Percentiles rank a stretch among this genome's conserved stretches.
Evolutionary conservation across 2,888 invertebrate genomes (phyloP).

Genomic region (Priapulus caudatus): DNA sequence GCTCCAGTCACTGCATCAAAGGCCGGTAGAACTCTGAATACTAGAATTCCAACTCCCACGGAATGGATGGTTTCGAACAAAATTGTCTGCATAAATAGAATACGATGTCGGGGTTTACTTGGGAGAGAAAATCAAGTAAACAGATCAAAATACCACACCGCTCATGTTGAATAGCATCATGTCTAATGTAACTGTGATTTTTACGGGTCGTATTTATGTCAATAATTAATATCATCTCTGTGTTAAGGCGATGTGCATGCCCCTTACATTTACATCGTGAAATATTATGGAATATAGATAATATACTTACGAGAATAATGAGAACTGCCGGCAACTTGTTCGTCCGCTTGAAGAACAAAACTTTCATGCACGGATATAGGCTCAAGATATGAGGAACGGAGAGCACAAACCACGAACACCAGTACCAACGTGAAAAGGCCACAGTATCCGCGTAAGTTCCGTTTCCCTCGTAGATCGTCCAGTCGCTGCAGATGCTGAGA

Average conservation of each 20-base stretch:
- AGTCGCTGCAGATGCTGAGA: background rate
- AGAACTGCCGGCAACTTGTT: background rate
- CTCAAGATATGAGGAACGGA: background rate
- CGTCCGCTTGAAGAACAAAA: background rate
- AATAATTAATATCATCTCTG: too few species aligned
- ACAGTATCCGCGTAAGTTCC: background rate
- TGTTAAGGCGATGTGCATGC: too few species aligned
- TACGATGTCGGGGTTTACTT: too few species aligned
- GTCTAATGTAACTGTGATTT: too few species aligned
- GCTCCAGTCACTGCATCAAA: slow-evolving; percentile 87
- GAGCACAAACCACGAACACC: background rate
- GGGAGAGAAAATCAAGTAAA: too few species aligned
- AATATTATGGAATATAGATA: too few species aligned
- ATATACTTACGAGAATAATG: background rate
- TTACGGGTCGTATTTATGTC: too few species aligned
- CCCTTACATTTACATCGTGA: too few species aligned
- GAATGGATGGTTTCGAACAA: slow-evolving; percentile 78
- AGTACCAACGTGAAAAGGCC: background rate
- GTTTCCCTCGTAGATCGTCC: background rate
- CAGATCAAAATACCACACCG: too few species aligned
- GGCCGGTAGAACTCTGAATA: slow-evolving; percentile 77
- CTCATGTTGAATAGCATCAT: too few species aligned
- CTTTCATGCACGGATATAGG: background rate
- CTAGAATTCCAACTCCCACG: slow-evolving; percentile 69
- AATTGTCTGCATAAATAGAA: slow-evolving; percentile 45